Percentiles rank a stretch among this genome's conserved stretches.
Evolutionary conservation across 2,797 vertebrate genomes (phyloP).

Genomic region (Falco biarmicus): DNA sequence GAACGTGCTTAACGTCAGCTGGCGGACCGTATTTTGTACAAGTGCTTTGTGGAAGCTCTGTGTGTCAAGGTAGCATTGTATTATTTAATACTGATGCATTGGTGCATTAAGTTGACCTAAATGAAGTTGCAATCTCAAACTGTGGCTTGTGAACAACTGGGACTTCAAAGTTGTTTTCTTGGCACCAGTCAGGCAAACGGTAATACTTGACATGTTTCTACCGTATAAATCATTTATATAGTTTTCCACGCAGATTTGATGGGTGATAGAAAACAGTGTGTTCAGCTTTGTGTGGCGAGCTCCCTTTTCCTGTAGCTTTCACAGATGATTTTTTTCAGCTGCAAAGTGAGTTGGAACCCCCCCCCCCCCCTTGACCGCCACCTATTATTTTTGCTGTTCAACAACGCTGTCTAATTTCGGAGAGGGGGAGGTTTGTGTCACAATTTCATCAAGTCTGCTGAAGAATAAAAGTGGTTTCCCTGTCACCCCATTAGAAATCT

Average conservation of each 20-base stretch:
- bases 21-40: neutral
- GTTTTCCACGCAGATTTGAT: neutral
- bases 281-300: neutral
- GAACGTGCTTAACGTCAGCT: neutral
- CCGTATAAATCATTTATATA: neutral
- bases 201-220: neutral
- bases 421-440: neutral
- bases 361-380: neutral
- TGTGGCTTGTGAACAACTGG: neutral
- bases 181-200: neutral
- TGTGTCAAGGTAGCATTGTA: neutral
- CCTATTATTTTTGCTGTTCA: neutral
- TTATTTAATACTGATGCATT: neutral
- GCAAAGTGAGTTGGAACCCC: neutral
- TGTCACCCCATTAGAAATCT: slow-evolving; percentile 28
- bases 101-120: neutral
- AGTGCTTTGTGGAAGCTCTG: neutral
- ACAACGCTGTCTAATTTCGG: neutral
- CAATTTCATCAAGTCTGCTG: neutral
- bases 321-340: neutral
- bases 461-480: slow-evolving; percentile 27
- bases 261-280: neutral
- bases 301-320: neutral
- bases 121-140: neutral
- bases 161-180: neutral